Conservation (phyloP, 2,113 vertebrate species). For the Brienomyrus longianalis region DNA sequence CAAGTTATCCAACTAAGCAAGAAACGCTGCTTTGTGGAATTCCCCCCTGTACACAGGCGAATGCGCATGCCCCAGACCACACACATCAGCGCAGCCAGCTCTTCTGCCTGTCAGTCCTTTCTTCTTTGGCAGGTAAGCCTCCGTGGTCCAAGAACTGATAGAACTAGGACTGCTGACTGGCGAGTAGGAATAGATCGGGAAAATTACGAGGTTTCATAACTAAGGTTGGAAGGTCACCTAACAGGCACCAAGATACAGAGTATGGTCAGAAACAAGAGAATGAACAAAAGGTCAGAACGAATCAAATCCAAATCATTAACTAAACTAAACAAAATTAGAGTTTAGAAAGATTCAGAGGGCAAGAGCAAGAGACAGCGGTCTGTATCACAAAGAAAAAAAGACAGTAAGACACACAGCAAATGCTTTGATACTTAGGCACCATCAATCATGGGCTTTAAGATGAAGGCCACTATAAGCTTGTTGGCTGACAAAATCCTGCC, state of each 20-base stretch:
- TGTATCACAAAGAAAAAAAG: not conserved
- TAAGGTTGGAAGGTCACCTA: not conserved
- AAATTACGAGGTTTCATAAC: not conserved
- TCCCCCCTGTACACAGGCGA: not conserved
- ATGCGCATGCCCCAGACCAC: not conserved
- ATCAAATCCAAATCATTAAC: not conserved
- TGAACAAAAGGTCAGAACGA: not conserved
- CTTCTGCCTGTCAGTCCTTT: not conserved
- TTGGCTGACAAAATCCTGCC: not conserved
- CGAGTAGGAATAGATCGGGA: not conserved
- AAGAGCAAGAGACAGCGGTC: not conserved
- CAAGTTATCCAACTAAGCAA: not conserved
- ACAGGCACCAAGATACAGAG: not conserved
- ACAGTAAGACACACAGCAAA: not conserved
- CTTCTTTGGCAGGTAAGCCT: not conserved
- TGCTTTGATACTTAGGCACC: not conserved
- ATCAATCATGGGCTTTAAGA: not conserved
- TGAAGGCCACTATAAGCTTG: not conserved
- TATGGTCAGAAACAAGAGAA: not conserved
- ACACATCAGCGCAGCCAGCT: not conserved
- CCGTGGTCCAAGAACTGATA: not conserved
- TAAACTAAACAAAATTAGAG: not conserved
- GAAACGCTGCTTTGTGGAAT: not conserved
- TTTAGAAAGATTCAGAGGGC: not conserved
- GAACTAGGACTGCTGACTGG: not conserved